phyloP scores from a whole-genome alignment of 2,888 invertebrate genomes.

The Watsonalla cultraria region DNA sequence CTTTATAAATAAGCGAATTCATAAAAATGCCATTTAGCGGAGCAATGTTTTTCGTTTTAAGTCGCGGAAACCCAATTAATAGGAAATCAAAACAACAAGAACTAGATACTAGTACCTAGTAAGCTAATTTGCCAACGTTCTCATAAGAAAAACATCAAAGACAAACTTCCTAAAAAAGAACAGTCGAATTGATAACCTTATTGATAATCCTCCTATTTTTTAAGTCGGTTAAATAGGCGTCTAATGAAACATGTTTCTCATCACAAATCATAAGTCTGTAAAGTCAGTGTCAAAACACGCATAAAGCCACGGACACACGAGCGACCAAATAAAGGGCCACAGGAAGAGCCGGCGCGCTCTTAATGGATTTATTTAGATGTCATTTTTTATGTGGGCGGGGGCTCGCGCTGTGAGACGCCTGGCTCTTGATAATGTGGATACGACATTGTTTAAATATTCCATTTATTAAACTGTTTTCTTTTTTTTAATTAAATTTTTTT shows the following conservation, averaged over 20 bases:
- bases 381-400: conserved; percentile 79
- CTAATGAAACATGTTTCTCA: conserved; percentile 61
- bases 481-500: not conserved
- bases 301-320: conserved; percentile 65
- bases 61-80: no score
- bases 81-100: no score
- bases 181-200: no score
- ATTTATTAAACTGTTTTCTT: not conserved
- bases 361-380: conserved; percentile 80
- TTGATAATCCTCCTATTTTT: conserved; percentile 3
- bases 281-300: conserved; percentile 65
- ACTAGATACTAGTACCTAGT: no score
- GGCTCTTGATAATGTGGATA: conserved; percentile 49
- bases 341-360: conserved; percentile 56
- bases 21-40: no score
- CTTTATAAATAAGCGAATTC: no score
- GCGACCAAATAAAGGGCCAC: conserved; percentile 66
- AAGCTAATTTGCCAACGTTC: no score
- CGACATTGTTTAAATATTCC: conserved; percentile 12
- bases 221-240: conserved; percentile 20
- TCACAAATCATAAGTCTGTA: conserved; percentile 61
- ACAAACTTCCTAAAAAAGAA: no score
- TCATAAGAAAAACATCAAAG: no score
- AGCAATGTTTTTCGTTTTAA: no score
- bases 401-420: conserved; percentile 60